These are phyloP conservation scores for Hymenochirus boettgeri DNA, from an alignment of 2,113 vertebrate genomes.

Conservation along the genomic window DNA sequence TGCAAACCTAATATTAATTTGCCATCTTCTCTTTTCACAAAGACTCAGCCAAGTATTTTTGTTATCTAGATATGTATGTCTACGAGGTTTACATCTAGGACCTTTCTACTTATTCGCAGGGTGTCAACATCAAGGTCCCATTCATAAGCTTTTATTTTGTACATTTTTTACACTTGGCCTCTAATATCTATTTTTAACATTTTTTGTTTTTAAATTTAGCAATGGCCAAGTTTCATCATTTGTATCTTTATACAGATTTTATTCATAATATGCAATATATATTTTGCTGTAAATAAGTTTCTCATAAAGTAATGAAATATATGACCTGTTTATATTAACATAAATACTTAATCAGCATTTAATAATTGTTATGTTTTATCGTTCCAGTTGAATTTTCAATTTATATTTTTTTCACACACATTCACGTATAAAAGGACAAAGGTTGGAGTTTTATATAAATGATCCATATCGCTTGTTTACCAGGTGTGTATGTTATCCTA, in stretches of 20 bases:
- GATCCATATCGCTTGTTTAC: too few species aligned
- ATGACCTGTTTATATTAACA: conserved; percentile 36
- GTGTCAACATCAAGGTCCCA: too few species aligned
- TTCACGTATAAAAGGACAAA: too few species aligned
- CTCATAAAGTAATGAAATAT: not conserved
- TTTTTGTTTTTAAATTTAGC: not conserved
- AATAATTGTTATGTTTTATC: not conserved
- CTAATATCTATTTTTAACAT: not conserved
- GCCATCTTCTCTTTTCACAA: too few species aligned
- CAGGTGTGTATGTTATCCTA: too few species aligned
- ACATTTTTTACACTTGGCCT: too few species aligned
- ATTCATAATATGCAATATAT: not conserved
- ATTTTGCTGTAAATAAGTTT: conserved; percentile 24
- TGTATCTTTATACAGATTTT: not conserved
- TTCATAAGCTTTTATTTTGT: too few species aligned
- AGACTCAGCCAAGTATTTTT: too few species aligned
- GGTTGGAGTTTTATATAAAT: too few species aligned
- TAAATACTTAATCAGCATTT: not conserved
- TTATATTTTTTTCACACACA: too few species aligned
- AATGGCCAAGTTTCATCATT: not conserved
- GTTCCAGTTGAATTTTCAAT: too few species aligned
- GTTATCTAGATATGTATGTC: not conserved
- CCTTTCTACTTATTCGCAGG: not conserved
- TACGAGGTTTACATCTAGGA: not conserved
- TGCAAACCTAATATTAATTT: too few species aligned